Conservation (phyloP, 2,888 invertebrate genomes). For the Clepsis dumicolana region DNA sequence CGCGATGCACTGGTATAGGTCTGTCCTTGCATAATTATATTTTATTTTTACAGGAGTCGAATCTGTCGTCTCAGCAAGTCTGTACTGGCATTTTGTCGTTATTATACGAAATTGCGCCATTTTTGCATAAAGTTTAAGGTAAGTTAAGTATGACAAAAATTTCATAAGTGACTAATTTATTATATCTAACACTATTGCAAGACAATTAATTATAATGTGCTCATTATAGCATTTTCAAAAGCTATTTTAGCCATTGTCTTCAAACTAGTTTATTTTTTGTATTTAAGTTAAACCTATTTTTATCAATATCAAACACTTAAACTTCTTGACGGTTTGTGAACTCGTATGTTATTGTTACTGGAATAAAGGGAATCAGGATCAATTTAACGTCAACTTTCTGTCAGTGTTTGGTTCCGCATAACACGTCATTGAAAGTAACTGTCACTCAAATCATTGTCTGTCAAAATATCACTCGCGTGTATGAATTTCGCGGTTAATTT, state of each 20-base stretch:
- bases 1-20: constrained; percentile 1
- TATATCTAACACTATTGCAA: too few species aligned
- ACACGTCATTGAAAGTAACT: constrained; percentile 78
- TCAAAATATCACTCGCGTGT: constrained; percentile 71
- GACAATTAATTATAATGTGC: too few species aligned
- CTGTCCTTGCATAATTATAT: constrained; percentile 8
- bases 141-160: too few species aligned
- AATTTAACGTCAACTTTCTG: constrained; percentile 54
- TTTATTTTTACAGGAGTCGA: neutral
- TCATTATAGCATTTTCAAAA: neutral
- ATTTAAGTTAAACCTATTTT: neutral
- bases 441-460: constrained; percentile 84
- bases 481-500: constrained; percentile 70
- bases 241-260: neutral
- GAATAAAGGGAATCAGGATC: constrained; percentile 48
- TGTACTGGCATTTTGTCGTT: neutral
- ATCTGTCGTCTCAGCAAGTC: neutral
- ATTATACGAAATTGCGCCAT: neutral
- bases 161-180: too few species aligned
- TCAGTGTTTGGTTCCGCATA: constrained; percentile 72
- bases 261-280: neutral
- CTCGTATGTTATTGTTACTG: constrained; percentile 46
- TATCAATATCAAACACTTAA: neutral
- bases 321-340: constrained; percentile 29
- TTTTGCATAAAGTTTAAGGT: neutral